These are phyloP conservation scores for Heterodera carotae DNA, from an alignment of 1,140 invertebrate species.

Conservation along the genomic window DNA sequence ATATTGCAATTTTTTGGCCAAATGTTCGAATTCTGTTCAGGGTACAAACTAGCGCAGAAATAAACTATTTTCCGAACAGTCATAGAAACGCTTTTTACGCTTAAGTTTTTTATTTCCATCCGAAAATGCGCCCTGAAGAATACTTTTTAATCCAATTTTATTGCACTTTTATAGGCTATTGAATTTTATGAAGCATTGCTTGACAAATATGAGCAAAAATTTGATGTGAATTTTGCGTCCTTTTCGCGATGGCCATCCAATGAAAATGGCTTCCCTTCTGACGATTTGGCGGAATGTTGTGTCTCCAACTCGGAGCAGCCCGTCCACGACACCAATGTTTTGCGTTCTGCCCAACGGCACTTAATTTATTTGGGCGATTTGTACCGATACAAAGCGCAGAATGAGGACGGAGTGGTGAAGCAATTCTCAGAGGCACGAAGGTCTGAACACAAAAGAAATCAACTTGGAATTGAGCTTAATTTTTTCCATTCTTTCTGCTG, in stretches of 20 bases:
- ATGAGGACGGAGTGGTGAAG: neutral
- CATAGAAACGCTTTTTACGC: too few species aligned
- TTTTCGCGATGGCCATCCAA: constrained; percentile 9
- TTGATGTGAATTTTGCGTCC: constrained; percentile 7
- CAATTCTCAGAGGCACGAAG: constrained; percentile 10
- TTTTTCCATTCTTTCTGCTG: neutral
- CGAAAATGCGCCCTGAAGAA: too few species aligned
- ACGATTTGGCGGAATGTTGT: constrained; percentile 5
- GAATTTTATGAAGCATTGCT: constrained; percentile 22
- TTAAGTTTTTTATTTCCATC: too few species aligned
- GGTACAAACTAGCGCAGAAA: too few species aligned
- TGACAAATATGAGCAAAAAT: constrained; percentile 16
- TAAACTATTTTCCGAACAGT: too few species aligned
- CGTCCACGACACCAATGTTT: constrained; percentile 9
- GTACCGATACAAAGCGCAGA: constrained; percentile 16
- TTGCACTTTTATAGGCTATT: constrained; percentile 16
- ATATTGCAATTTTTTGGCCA: too few species aligned
- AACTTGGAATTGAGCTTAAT: neutral
- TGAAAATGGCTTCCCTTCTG: neutral
- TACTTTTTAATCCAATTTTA: too few species aligned
- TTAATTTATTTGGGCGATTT: constrained; percentile 24
- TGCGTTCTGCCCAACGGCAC: constrained; percentile 20
- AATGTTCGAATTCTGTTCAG: too few species aligned
- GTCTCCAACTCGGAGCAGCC: neutral
- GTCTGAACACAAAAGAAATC: neutral